Base-by-base conservation (phyloP, 1,140 invertebrate genomes). In the Rhopalosiphum maidis region DNA sequence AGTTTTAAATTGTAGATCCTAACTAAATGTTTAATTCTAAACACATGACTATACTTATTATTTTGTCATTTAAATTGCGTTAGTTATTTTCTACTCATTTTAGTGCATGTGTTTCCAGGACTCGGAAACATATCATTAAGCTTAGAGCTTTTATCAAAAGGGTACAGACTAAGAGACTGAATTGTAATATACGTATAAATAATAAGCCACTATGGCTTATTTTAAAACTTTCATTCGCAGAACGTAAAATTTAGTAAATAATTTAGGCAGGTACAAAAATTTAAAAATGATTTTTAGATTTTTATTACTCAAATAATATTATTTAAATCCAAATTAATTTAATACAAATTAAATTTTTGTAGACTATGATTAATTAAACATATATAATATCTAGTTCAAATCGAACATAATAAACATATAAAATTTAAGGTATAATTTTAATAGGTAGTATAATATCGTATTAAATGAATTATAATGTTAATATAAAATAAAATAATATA, bases 1-100 rank as follows among this genome's bases (percentile, higher is more conserved):
- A n/a, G 43, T 41, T n/a, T 48, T 88, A 48, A 30, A 35, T 48
- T 88, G 30, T 88, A 48, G 86, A 46, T 35, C n/a, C 88, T 89
- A 30, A 55, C n/a, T 55, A 55, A 48, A n/a, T 88, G 86, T 88
- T 88, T 48, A 88, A 48, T 88, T 48, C 43, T 51, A n/a, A 22
- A n/a, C 30, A 48, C 30, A 88, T 48, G 54, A 41, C 43, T 30
- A n/a, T 77, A 77, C n/a, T 25, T 54, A 25, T 37, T 55, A 89
- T 89, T 55, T 89, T 55, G 88, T 89, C 88, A 89, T 89, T 88
- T 55, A 55, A 89, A 55, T 55, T 55, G n/a, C n/a, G 87, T 89
- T 89, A 89, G 21, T 55, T 88, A 88, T 37, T 89, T 89, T 15
- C 21, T 11, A 3, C 51, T 89, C 25, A 89, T 54, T 89, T 89